These are phyloP conservation scores for Callyntrura sp. DNA, from an alignment of 2,888 invertebrate species.

Conservation along the genomic window DNA sequence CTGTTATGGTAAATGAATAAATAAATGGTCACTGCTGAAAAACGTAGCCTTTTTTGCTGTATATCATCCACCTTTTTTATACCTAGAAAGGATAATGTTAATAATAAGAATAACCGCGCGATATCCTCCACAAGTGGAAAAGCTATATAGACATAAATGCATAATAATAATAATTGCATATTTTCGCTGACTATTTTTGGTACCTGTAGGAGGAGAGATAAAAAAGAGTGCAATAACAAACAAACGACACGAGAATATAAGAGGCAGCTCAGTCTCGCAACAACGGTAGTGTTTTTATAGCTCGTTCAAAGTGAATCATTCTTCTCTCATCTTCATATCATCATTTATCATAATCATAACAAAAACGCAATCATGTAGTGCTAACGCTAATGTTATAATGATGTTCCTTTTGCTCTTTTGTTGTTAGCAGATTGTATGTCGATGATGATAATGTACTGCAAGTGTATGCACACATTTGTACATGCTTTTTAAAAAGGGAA, in stretches of 20 bases:
- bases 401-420: constrained; percentile 35
- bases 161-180: no score
- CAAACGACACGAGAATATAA: not conserved
- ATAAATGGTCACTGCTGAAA: constrained; percentile 36
- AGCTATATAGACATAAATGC: not conserved
- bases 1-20: constrained; percentile 10
- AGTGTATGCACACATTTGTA: constrained; percentile 5
- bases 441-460: constrained; percentile 18
- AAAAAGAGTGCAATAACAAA: constrained; percentile 1
- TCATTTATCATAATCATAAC: constrained; percentile 10
- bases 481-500: not conserved
- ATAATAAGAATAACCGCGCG: no score
- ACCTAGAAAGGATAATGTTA: no score
- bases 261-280: no score
- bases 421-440: constrained; percentile 19
- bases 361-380: constrained; percentile 39
- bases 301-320: constrained; percentile 44
- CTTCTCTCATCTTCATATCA: not conserved
- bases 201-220: no score
- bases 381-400: constrained; percentile 34
- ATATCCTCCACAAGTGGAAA: not conserved
- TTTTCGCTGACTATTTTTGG: constrained; percentile 55
- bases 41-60: not conserved
- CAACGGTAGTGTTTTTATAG: not conserved
- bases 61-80: not conserved